Conservation (phyloP, 2,888 invertebrate genomes). For the Drosophila ustulata region DNA sequence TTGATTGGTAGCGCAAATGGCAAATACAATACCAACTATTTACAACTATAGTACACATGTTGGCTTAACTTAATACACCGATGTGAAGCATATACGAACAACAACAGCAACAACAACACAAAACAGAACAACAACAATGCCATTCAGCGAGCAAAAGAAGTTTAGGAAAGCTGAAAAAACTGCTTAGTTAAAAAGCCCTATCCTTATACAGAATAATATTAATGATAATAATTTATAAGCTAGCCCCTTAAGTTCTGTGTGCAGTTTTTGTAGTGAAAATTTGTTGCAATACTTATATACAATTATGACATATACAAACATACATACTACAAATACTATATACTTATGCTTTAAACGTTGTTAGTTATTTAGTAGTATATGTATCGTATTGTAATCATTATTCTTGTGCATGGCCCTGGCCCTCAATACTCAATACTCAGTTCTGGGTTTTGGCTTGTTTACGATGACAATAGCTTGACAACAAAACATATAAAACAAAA, state of each 20-base stretch:
- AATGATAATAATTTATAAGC: slow-evolving; percentile 71
- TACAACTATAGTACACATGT: slow-evolving; percentile 64
- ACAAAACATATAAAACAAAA: slow-evolving; percentile 14
- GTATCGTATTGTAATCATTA: slow-evolving; percentile 41
- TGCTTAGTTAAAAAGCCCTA: slow-evolving; percentile 47
- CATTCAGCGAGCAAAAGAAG: slow-evolving; percentile 48
- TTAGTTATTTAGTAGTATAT: slow-evolving; percentile 75
- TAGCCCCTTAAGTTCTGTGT: slow-evolving; percentile 73
- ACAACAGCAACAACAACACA: slow-evolving; percentile 35
- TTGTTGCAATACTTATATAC: slow-evolving; percentile 72
- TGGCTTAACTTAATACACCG: slow-evolving; percentile 64
- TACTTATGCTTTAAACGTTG: slow-evolving; percentile 72
- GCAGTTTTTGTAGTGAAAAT: slow-evolving; percentile 77
- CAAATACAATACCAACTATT: slow-evolving; percentile 61
- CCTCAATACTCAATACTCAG: slow-evolving; percentile 36
- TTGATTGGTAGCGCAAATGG: slow-evolving; percentile 66
- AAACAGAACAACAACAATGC: slow-evolving; percentile 46
- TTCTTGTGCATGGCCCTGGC: slow-evolving; percentile 62
- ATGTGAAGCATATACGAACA: slow-evolving; percentile 61
- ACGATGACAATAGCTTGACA: slow-evolving; percentile 55
- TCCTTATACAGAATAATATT: slow-evolving; percentile 61
- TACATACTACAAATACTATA: slow-evolving; percentile 27
- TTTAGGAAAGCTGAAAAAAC: slow-evolving; percentile 20
- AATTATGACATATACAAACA: slow-evolving; percentile 45
- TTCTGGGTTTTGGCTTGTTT: slow-evolving; percentile 42